Evolutionary conservation across 2,113 vertebrate genomes (phyloP), one percentile per base, ranked within the genome.

Genomic region (Holacanthus passer): DNA sequence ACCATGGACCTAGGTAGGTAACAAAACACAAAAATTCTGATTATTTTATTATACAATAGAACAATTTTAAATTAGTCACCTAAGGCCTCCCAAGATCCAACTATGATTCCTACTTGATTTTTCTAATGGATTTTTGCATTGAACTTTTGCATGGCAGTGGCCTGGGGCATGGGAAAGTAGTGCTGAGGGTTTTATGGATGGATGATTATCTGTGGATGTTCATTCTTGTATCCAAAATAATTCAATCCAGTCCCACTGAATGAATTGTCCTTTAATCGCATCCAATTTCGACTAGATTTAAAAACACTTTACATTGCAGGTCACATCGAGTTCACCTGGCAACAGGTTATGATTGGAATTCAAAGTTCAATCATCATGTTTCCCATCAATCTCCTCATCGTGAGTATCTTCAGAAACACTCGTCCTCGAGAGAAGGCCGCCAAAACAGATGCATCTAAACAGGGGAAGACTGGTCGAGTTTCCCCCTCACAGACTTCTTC

Each of bases 361-460:
- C 96, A 99, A 91, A 99, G 97, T 92, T 99, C 98, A 10, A 87
- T 99, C 76, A 96, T 99, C 62, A 97, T 98, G 97, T 98, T 99
- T 84, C 97, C 98, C 86, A 96, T 99, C 95, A 99, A 99, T 91
- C 95, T 99, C 71, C 94, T 99, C 41, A 99, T 99, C 2, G 97
- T 99, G 87, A 97, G 97, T 83, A 97, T 99, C 94, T 99, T 99
- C 94, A 95, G 97, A 90, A 97, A 97, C 59, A 77, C 88, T 35
- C 91, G 90, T 4, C 92, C 96, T 31, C 82, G 77, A 70, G 90
- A 94, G 84, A 86, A 73, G 31, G 27, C 67, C 43, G 81, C 80
- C 7, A 86, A 91, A 65, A 78, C 80, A 10, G 92, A 94, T 4
- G 14, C 70, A 0, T 78, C 77, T 3, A 95, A 94, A 58, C 86